Evolutionary conservation across 2,797 vertebrate species (phyloP).

Genomic region (Typhlichthys eigenmanni): DNA sequence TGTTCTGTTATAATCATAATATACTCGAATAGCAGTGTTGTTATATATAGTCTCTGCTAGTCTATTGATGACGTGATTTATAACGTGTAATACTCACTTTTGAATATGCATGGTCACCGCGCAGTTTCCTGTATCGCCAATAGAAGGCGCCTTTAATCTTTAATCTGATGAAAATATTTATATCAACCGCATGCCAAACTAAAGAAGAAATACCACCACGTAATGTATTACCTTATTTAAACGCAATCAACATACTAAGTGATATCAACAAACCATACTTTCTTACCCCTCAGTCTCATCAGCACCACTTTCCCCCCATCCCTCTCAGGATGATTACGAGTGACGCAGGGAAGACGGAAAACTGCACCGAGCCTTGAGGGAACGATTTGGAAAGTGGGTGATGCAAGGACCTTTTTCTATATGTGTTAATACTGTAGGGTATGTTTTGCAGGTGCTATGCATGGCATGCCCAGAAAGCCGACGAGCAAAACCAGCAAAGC

Average conservation of each 20-base stretch:
- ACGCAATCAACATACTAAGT: neutral
- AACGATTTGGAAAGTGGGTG: conserved; percentile 50
- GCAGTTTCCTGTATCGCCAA: conserved; percentile 26
- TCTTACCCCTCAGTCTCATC: conserved; percentile 49
- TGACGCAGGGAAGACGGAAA: conserved; percentile 71
- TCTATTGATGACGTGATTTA: no score
- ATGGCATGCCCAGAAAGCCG: conserved; percentile 37
- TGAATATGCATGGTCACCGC: conserved; percentile 4
- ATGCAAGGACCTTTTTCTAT: conserved; percentile 44
- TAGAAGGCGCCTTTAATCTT: conserved; percentile 39
- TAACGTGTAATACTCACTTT: no score
- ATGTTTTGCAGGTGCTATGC: conserved; percentile 42
- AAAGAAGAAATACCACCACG: no score
- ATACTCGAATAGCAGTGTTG: no score
- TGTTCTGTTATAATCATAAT: no score
- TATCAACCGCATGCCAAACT: neutral
- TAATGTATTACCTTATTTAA: no score
- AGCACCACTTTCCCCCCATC: conserved; percentile 62
- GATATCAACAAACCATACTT: conserved; percentile 15
- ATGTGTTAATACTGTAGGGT: conserved; percentile 17
- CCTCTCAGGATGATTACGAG: conserved; percentile 58
- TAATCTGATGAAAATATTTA: conserved; percentile 21
- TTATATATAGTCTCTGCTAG: no score
- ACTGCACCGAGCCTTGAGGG: conserved; percentile 47
- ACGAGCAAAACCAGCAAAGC: conserved; percentile 25